A percentile compares a stretch with the other conserved stretches of the same genome.
Evolutionary conservation across 2,888 invertebrate genomes (phyloP).

Genomic region (Calameuta idolon): DNA sequence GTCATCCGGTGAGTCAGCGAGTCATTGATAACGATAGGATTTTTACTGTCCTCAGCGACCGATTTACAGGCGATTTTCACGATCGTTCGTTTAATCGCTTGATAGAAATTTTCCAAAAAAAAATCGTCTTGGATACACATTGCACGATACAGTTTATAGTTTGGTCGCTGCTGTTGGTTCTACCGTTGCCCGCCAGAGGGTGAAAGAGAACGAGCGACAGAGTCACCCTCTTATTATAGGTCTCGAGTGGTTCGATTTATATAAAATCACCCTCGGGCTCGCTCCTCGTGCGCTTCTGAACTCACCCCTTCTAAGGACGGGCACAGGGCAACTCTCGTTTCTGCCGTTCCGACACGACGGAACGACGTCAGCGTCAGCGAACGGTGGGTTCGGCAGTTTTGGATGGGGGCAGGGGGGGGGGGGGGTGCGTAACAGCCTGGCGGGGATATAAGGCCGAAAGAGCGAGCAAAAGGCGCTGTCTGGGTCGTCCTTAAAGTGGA

Average conservation of each 20-base stretch:
- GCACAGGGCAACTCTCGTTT: constrained; percentile 27
- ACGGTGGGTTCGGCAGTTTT: background rate
- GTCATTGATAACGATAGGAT: background rate
- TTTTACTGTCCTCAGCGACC: background rate
- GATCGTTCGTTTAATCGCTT: background rate
- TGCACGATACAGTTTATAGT: background rate
- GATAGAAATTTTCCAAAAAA: background rate
- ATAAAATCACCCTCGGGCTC: constrained; percentile 36
- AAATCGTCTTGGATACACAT: too few relatives aligned
- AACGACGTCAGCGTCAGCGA: background rate
- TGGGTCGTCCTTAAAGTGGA: constrained; percentile 52
- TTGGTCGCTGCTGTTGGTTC: background rate
- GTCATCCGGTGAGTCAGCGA: background rate
- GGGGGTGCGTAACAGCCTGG: background rate
- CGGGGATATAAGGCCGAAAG: constrained; percentile 32
- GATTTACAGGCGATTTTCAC: background rate
- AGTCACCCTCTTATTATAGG: background rate
- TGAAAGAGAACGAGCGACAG: background rate
- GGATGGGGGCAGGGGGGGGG: background rate
- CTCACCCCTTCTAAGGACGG: constrained; percentile 27
- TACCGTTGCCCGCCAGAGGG: background rate
- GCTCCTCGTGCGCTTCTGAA: constrained; percentile 33
- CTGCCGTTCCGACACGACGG: constrained; percentile 11
- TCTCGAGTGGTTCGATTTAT: constrained; percentile 20
- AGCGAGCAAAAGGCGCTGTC: constrained; percentile 37